Percentiles rank a stretch among this genome's conserved stretches.
Evolutionary conservation across 2,113 vertebrate species (phyloP).

Genomic region (Tringa solitaria): DNA sequence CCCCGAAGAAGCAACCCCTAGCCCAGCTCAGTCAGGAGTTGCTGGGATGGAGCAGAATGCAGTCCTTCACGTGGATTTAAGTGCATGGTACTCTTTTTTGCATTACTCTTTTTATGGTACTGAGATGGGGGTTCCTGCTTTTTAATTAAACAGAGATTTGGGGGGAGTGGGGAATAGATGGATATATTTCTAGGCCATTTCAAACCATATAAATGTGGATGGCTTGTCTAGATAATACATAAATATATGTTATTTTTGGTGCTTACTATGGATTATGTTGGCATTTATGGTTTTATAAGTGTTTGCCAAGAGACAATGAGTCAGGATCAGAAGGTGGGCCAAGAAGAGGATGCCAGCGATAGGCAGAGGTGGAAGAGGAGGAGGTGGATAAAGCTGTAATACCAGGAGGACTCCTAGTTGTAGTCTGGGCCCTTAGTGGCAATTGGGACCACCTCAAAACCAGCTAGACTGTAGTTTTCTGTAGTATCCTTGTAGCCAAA

Average conservation of each 20-base stretch:
- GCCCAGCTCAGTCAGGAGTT: not conserved
- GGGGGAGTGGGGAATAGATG: not conserved
- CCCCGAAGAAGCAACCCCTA: not conserved
- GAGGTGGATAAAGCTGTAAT: not conserved
- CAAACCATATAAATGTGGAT: not conserved
- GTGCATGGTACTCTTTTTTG: not conserved
- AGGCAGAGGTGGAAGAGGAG: not conserved
- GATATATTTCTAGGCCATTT: not conserved
- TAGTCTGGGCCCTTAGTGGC: not conserved
- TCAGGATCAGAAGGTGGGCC: not conserved
- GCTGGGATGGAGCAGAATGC: not conserved
- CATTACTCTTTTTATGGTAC: not conserved
- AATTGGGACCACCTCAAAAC: not conserved
- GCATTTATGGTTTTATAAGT: not conserved
- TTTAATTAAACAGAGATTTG: not conserved
- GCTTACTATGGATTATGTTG: not conserved
- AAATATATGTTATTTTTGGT: not conserved
- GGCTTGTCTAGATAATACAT: not conserved
- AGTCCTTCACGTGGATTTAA: not conserved
- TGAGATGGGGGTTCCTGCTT: not conserved
- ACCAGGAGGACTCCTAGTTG: not conserved
- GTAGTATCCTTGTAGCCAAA: not conserved
- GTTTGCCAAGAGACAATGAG: not conserved
- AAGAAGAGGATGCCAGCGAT: not conserved
- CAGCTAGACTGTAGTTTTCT: not conserved